Evolutionary conservation across 1,140 invertebrate genomes (phyloP).

Genomic region (Atta texana): DNA sequence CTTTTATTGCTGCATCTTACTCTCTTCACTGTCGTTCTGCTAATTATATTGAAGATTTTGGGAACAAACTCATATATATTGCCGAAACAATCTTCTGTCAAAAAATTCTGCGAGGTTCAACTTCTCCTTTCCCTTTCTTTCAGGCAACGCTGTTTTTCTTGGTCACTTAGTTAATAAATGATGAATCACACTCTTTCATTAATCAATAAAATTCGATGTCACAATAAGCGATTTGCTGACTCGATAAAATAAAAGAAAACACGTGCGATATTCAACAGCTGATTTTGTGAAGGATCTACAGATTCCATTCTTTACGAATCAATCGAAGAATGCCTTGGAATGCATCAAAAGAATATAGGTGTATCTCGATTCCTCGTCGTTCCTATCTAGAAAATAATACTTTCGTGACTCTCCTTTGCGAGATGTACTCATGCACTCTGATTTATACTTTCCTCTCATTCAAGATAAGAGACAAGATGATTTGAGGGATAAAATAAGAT

Average conservation of each 20-base stretch:
- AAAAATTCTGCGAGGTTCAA: background rate
- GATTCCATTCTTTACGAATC: background rate
- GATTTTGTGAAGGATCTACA: constrained; percentile 31
- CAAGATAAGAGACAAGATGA: no score
- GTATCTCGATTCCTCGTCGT: background rate
- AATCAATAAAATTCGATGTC: background rate
- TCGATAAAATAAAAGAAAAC: constrained; percentile 35
- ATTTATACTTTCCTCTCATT: no score
- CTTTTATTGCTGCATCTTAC: background rate
- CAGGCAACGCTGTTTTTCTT: background rate
- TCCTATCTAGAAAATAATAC: background rate
- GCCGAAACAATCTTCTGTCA: background rate
- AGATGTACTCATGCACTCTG: background rate
- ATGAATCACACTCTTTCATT: constrained; percentile 9
- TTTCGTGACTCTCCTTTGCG: background rate
- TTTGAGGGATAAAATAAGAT: no score
- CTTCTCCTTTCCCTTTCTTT: background rate
- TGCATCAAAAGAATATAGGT: background rate
- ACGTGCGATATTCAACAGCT: constrained; percentile 23
- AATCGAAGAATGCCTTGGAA: background rate
- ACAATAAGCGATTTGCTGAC: constrained; percentile 11
- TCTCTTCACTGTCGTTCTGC: background rate
- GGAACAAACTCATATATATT: no score
- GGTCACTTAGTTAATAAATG: background rate
- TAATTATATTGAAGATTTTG: background rate